Base-by-base conservation (phyloP, 2,797 vertebrate species). In the Anniella stebbinsi region DNA sequence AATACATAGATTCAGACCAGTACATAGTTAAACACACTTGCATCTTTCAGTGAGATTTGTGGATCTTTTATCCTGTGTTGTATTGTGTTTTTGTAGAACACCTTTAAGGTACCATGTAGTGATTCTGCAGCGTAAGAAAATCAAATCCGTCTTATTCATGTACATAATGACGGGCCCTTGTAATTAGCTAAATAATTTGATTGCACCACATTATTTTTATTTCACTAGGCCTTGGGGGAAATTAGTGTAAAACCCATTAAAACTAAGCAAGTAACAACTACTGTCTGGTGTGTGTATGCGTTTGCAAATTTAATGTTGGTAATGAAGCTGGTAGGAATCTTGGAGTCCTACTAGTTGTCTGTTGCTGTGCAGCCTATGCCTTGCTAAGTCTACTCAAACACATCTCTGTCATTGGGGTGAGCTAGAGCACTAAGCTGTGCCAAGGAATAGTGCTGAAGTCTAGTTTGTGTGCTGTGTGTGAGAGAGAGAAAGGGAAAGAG, bases 361-460 rank as follows among this genome's bases (percentile, higher is more conserved):
- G 45, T 54, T 77, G 57, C 21, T 82, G 84, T 72, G 51, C 67
- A 66, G 51, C 67, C 67, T 75, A 38, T 78, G 77, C 63, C 48
- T 41, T 13, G 51, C 38, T 82, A 28, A 45, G 30, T 45, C 38
- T 45, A 21, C 67, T 80, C 21, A 41, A 57, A 45, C 21, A 25
- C 51, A 21, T 54, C 57, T 54, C 51, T 77, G 84, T 87, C 72
- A 54, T 77, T 66, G 45, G n/a, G 45, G n/a, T 45, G 60, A 78
- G 80, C 45, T 30, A 60, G 80, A 82, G 60, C 30, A 60, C 38
- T 30, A 69, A 85, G 82, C 75, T 60, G 73, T 67, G 81, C 73
- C 51, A 69, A 78, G 60, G 48, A 84, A 77, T 67, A 54, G 60
- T 83, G 89, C 85, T 90, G 89, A 87, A 87, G 80, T 30, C 21